A percentile compares a stretch with the other conserved stretches of the same genome.
These are phyloP conservation scores for Eupithecia insigniata DNA, from an alignment of 2,888 invertebrate genomes.

Conservation along the genomic window DNA sequence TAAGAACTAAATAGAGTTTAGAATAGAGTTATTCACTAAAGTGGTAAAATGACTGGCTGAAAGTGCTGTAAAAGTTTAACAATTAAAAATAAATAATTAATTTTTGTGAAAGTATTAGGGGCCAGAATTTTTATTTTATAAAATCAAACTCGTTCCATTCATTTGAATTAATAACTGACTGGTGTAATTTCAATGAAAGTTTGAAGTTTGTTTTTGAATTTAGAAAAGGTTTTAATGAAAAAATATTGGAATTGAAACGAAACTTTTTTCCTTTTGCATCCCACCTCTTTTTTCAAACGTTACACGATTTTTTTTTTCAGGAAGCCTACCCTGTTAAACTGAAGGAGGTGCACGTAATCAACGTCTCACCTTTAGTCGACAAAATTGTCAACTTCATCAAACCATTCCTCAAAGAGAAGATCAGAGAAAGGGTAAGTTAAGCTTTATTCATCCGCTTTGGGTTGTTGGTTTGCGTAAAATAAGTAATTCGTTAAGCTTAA, in stretches of 20 bases:
- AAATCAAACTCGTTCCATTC: background rate
- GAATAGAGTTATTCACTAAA: background rate
- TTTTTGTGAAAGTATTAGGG: background rate
- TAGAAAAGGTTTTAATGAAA: constrained; percentile 1
- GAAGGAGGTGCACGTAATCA: constrained; percentile 93
- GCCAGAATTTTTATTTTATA: background rate
- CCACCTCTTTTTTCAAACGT: background rate
- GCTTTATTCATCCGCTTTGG: constrained; percentile 5
- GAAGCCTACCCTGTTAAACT: constrained; percentile 95
- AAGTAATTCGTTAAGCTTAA: constrained; percentile 6
- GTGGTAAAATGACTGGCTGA: background rate
- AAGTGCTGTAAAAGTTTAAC: background rate
- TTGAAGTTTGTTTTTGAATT: constrained; percentile 5
- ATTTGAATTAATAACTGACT: constrained; percentile 5
- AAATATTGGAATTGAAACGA: background rate
- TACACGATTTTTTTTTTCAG: constrained; percentile 61
- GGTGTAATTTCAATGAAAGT: background rate
- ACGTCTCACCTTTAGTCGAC: constrained; percentile 92
- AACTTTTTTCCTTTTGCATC: background rate
- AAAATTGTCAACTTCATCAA: constrained; percentile 93
- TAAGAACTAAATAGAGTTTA: too few relatives aligned
- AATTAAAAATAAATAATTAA: constrained; percentile 9
- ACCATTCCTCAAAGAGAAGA: constrained; percentile 94
- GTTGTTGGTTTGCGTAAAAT: background rate
- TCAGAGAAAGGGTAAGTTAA: constrained; percentile 86